Conservation (phyloP, 2,113 vertebrate species). For the Ceratotherium simum region DNA sequence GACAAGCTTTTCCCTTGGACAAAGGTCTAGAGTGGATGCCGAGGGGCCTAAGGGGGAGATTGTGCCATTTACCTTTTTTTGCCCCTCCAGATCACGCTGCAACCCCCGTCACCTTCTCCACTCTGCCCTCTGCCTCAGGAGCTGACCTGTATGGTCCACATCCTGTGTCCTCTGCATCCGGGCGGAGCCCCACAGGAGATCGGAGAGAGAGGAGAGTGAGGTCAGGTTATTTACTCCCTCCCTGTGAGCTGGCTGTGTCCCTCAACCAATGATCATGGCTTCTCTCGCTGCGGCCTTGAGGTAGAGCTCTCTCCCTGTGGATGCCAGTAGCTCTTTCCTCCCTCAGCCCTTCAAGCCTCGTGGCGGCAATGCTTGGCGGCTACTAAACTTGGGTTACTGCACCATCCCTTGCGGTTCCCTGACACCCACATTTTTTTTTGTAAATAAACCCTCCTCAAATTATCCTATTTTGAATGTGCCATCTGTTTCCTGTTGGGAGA, state of each 20-base stretch:
- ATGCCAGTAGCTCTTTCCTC: background rate
- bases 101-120: background rate
- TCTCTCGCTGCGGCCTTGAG: background rate
- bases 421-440: background rate
- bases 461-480: slow-evolving; percentile 41
- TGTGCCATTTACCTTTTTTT: background rate
- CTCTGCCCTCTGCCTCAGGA: background rate
- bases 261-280: background rate
- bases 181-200: background rate
- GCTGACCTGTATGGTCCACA: background rate
- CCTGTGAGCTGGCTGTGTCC: background rate
- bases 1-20: background rate
- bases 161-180: background rate
- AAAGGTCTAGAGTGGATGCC: background rate
- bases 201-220: too few relatives aligned
- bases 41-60: background rate
- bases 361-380: background rate
- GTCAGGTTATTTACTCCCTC: background rate
- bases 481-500: slow-evolving; percentile 49
- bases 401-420: background rate
- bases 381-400: background rate
- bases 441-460: slow-evolving; percentile 35
- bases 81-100: background rate
- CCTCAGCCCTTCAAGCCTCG: background rate
- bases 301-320: background rate